Evolutionary conservation across 2,888 invertebrate species (phyloP).

Genomic region (Drosophila kanekoi): DNA sequence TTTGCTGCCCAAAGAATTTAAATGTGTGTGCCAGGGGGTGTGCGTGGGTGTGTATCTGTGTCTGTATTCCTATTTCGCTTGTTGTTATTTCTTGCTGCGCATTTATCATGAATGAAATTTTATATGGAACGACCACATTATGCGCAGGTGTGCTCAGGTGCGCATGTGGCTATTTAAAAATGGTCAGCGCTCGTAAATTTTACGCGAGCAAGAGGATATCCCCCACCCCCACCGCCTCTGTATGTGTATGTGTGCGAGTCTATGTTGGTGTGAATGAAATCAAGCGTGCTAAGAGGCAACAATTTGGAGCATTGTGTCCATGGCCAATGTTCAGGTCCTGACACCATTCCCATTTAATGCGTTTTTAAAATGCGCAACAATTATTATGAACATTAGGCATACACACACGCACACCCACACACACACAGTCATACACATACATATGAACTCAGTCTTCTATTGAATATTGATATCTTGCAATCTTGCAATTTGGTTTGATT

Average conservation of each 20-base stretch:
- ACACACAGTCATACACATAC: not conserved
- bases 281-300: conserved; percentile 38
- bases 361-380: conserved; percentile 58
- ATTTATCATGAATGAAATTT: conserved; percentile 70
- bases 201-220: conserved; percentile 26
- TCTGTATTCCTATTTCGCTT: conserved; percentile 32
- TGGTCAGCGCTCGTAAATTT: conserved; percentile 78
- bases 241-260: not conserved
- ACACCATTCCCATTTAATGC: conserved; percentile 65
- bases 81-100: conserved; percentile 55
- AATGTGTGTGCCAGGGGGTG: conserved; percentile 24
- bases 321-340: conserved; percentile 24
- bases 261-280: conserved; percentile 43
- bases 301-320: conserved; percentile 28
- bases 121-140: conserved; percentile 73
- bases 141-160: conserved; percentile 80
- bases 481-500: no score
- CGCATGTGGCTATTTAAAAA: conserved; percentile 78
- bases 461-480: no score
- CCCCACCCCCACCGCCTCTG: not conserved
- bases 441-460: not conserved
- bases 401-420: conserved; percentile 6
- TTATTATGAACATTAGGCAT: conserved; percentile 23
- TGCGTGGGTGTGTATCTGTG: conserved; percentile 12
- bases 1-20: conserved; percentile 61